These are phyloP conservation scores for Uria aalge DNA, from an alignment of 2,113 vertebrate genomes.

Conservation along the genomic window DNA sequence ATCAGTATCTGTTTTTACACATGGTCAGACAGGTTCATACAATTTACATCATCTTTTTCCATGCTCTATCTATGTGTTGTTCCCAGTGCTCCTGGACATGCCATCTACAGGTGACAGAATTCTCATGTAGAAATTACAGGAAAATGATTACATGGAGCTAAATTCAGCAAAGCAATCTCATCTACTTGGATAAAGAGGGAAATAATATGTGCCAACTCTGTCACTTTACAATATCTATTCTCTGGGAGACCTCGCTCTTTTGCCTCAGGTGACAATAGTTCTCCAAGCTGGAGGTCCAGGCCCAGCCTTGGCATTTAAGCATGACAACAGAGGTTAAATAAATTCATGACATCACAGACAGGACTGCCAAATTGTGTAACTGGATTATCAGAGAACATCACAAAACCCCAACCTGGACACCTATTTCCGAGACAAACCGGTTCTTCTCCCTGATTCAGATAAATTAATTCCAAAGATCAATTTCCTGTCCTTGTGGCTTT, in stretches of 20 bases:
- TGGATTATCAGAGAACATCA: background rate
- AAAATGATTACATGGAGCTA: background rate
- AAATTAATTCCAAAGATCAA: background rate
- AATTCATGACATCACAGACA: background rate
- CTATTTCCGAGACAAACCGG: background rate
- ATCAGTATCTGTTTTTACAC: background rate
- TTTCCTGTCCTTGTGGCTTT: background rate
- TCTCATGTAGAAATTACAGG: background rate
- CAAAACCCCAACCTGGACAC: background rate
- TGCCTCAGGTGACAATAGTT: background rate
- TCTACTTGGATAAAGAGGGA: background rate
- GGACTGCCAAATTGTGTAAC: background rate
- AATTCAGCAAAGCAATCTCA: background rate
- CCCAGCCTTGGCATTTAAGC: background rate
- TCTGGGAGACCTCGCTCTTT: background rate
- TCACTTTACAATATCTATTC: background rate
- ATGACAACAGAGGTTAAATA: background rate
- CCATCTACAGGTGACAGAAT: background rate
- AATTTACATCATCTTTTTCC: background rate
- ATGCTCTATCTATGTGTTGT: background rate
- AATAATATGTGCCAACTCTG: background rate
- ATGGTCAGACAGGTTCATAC: background rate
- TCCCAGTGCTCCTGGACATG: background rate
- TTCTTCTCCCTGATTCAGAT: background rate
- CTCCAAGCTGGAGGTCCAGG: background rate